Conservation (phyloP, 2,797 vertebrate species). For the Phataginus tetradactyla region DNA sequence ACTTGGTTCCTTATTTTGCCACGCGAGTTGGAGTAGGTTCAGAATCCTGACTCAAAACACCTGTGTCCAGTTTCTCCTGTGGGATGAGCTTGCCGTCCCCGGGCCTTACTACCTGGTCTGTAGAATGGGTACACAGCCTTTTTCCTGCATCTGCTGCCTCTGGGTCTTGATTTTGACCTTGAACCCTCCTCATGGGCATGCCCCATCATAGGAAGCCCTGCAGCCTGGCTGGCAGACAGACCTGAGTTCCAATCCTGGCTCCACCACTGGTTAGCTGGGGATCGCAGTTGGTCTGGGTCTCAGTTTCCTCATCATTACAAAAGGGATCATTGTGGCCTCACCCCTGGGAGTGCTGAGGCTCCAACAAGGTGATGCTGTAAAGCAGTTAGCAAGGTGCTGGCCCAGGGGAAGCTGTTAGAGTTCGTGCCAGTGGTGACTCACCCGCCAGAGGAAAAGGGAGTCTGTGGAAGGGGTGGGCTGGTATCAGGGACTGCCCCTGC, state of each 20-base stretch:
- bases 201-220: neutral
- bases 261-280: neutral
- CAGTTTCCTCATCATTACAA: neutral
- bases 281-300: neutral
- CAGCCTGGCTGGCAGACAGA: neutral
- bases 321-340: too few relatives aligned
- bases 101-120: neutral
- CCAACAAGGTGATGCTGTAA: neutral
- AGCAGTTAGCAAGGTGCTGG: neutral
- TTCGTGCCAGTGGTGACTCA: too few relatives aligned
- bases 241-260: neutral
- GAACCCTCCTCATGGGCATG: neutral
- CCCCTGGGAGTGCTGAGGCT: neutral
- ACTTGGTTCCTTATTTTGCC: neutral
- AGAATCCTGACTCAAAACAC: neutral
- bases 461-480: neutral
- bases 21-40: neutral
- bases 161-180: neutral
- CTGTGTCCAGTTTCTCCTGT: neutral
- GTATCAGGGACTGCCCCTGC: neutral
- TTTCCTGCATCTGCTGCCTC: neutral
- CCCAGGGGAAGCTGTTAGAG: neutral
- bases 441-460: neutral
- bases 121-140: neutral
- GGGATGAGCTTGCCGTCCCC: neutral